These are phyloP conservation scores for Danionella cerebrum DNA, from an alignment of 2,113 vertebrate species.

Conservation along the genomic window DNA sequence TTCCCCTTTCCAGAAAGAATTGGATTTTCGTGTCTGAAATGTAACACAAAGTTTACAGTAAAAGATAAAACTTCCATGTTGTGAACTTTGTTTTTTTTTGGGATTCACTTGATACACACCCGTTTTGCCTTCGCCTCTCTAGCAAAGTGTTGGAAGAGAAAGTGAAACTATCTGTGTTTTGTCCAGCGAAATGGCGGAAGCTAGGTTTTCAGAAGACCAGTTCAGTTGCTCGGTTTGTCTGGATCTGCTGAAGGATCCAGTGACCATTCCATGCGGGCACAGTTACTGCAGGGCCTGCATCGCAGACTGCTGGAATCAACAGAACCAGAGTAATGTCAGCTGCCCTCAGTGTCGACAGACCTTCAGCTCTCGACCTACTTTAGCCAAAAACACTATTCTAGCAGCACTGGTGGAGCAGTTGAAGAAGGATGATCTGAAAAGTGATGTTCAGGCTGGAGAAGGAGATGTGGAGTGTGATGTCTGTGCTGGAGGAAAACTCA, in stretches of 20 bases:
- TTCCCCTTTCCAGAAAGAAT: too few species aligned
- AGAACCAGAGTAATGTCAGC: neutral
- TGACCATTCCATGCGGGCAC: neutral
- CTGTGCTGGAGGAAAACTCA: neutral
- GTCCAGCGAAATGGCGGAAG: neutral
- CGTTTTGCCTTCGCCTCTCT: too few species aligned
- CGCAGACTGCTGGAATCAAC: neutral
- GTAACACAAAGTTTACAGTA: too few species aligned
- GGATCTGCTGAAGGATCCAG: neutral
- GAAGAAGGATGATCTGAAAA: neutral
- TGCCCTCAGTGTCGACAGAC: neutral
- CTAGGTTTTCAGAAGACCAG: neutral
- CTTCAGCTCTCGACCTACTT: too few species aligned
- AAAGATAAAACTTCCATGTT: too few species aligned
- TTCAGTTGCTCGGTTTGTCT: neutral
- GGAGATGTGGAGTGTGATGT: neutral
- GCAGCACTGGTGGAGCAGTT: neutral
- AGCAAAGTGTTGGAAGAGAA: too few species aligned
- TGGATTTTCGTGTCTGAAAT: too few species aligned
- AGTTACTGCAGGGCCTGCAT: too few species aligned
- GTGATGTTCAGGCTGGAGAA: neutral
- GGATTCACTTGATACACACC: too few species aligned
- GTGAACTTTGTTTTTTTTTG: too few species aligned
- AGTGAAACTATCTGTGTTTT: neutral
- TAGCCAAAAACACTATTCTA: neutral